phyloP scores from a whole-genome alignment of 2,888 invertebrate genomes.

The Pyralis farinalis region DNA sequence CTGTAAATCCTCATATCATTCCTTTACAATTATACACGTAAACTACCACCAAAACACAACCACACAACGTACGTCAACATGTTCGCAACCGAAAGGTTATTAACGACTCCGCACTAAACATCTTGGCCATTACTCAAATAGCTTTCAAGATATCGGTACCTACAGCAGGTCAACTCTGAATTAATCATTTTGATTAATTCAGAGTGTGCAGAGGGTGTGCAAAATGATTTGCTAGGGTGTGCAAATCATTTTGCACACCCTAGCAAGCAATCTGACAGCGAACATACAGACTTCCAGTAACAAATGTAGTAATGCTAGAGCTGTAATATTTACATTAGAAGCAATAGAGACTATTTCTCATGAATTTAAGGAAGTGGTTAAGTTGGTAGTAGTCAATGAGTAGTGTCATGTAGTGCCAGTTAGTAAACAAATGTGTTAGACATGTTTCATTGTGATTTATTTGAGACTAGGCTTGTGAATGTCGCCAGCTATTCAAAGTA shows the following conservation, averaged over 20 bases:
- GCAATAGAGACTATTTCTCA: constrained; percentile 4
- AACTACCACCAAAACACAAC: too few species aligned
- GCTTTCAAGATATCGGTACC: constrained; percentile 26
- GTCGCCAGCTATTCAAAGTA: background rate
- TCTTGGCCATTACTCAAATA: constrained; percentile 22
- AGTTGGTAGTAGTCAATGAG: constrained; percentile 15
- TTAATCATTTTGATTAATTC: too few species aligned
- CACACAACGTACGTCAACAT: too few species aligned
- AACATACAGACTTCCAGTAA: constrained; percentile 12
- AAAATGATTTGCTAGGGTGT: too few species aligned
- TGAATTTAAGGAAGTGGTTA: background rate
- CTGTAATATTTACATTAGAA: background rate
- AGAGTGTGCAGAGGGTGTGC: too few species aligned
- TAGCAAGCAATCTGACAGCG: constrained; percentile 38
- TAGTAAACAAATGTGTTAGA: constrained; percentile 30
- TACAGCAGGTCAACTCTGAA: constrained; percentile 43
- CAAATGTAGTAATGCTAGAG: constrained; percentile 1
- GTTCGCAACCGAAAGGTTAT: too few species aligned
- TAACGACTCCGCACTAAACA: constrained; percentile 8
- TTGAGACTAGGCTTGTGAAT: constrained; percentile 9
- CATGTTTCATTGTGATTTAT: constrained; percentile 32
- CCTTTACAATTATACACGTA: too few species aligned
- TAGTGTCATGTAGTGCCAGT: constrained; percentile 34
- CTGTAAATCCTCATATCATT: too few species aligned
- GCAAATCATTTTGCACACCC: constrained; percentile 37